phyloP scores from a whole-genome alignment of 2,797 vertebrate species.

The Bucorvus abyssinicus region DNA sequence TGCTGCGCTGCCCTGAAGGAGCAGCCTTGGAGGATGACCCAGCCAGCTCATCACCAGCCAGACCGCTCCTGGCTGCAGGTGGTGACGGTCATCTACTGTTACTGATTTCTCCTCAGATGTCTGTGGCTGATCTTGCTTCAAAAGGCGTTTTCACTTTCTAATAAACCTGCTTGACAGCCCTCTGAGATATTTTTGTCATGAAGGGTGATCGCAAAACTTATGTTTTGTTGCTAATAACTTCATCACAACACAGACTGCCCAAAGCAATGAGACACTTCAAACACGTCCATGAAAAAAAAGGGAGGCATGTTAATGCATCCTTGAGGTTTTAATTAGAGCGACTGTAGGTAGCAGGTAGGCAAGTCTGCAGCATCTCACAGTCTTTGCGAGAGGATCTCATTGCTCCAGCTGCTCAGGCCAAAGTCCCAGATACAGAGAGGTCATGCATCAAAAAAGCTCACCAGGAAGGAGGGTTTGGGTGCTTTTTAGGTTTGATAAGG shows the following conservation, averaged over 20 bases:
- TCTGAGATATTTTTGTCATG: not conserved
- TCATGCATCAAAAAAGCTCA: not conserved
- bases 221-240: not conserved
- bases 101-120: not conserved
- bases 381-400: rapidly evolving
- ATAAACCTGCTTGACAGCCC: not conserved
- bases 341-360: not conserved
- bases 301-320: not conserved
- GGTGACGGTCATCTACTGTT: not conserved
- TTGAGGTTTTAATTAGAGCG: not conserved
- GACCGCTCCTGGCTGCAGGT: not conserved
- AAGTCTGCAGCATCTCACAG: not conserved
- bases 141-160: not conserved
- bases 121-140: not conserved
- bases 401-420: not conserved
- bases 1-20: not conserved
- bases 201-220: not conserved
- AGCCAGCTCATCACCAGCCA: not conserved
- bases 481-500: not conserved
- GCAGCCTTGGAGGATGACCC: not conserved
- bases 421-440: not conserved
- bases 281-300: not conserved
- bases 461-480: not conserved
- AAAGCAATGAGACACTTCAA: not conserved
- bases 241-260: not conserved